These are phyloP conservation scores for Pterostichus madidus DNA, from an alignment of 2,888 invertebrate species.

Conservation along the genomic window DNA sequence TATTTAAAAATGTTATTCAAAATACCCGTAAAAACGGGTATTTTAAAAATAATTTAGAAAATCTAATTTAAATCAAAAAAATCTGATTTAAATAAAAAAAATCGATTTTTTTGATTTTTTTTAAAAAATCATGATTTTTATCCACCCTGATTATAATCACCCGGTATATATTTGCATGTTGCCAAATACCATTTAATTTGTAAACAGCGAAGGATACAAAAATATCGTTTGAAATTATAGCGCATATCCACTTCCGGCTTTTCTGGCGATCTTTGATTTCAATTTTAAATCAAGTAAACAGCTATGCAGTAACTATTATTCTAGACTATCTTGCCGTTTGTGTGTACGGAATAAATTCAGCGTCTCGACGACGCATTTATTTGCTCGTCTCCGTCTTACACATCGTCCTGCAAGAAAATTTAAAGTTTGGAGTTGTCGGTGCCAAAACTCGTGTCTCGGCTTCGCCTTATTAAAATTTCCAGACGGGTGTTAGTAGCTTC, in stretches of 20 bases:
- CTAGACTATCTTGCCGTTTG: background rate
- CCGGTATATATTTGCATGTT: slow-evolving; percentile 22
- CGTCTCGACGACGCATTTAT: background rate
- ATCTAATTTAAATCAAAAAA: too few relatives aligned
- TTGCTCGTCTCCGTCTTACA: slow-evolving; percentile 6
- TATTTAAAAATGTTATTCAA: too few relatives aligned
- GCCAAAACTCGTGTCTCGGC: slow-evolving; percentile 48
- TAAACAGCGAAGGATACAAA: too few relatives aligned
- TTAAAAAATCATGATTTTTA: too few relatives aligned
- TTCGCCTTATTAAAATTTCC: slow-evolving; percentile 49
- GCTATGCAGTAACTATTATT: background rate
- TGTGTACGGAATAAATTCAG: slow-evolving; percentile 12
- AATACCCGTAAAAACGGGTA: too few relatives aligned
- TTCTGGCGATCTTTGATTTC: background rate
- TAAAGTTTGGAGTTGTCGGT: slow-evolving; percentile 37
- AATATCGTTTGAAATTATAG: too few relatives aligned
- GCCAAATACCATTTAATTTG: background rate
- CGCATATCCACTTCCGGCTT: too few relatives aligned
- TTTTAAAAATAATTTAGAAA: too few relatives aligned
- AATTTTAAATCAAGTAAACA: slow-evolving; percentile 45
- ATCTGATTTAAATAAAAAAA: too few relatives aligned
- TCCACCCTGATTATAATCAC: too few relatives aligned
- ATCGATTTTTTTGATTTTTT: too few relatives aligned
- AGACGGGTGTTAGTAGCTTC: background rate
- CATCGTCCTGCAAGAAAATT: slow-evolving; percentile 28